Evolutionary conservation across 2,888 invertebrate species (phyloP), one percentile per base, ranked within the genome.

Genomic region (Troides aeacus): DNA sequence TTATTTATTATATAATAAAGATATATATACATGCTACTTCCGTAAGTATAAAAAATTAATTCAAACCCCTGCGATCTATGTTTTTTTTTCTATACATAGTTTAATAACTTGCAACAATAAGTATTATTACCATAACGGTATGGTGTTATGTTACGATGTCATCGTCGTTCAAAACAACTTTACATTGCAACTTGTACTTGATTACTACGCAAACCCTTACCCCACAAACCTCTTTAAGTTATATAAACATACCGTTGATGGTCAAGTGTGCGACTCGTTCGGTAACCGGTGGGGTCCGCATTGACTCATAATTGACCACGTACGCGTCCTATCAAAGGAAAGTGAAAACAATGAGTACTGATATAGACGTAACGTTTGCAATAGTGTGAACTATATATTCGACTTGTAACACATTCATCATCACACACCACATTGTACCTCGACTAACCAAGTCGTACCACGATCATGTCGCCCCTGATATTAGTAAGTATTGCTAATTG

Each of bases 331-430:
- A 85, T 73, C 88, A 81, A 87, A 86, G 90, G 88, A 92, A 92
- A 92, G 92, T 92, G 92, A 92, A 92, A 92, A 81, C 82, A 77
- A 77, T 72, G 74, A 72, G 80, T 81, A 85, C 84, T 74, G 79
- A 86, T 83, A 84, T 82, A 86, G 83, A 83, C 85, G 87, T 85
- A 85, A 88, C 83, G 84, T 87, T 90, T 92, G 91, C 91, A 92
- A 90, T 90, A 92, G 85, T 89, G 82, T 89, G 88, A 89, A 90
- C 89, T 92, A 92, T 92, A 92, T 90, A 92, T 90, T 70, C 81
- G 83, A 84, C 85, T 78, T 80, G 85, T 89, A 84, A 84, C 83
- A 86, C 78, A 86, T 85, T 77, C 77, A 82, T 85, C 82, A 81
- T 81, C 79, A 89, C 90, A 92, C 84, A 86, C 80, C 79, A 78